Percentiles rank a stretch among this genome's conserved stretches.
Conservation (phyloP, 2,113 vertebrate species). For the Phyllopteryx taeniolatus region DNA sequence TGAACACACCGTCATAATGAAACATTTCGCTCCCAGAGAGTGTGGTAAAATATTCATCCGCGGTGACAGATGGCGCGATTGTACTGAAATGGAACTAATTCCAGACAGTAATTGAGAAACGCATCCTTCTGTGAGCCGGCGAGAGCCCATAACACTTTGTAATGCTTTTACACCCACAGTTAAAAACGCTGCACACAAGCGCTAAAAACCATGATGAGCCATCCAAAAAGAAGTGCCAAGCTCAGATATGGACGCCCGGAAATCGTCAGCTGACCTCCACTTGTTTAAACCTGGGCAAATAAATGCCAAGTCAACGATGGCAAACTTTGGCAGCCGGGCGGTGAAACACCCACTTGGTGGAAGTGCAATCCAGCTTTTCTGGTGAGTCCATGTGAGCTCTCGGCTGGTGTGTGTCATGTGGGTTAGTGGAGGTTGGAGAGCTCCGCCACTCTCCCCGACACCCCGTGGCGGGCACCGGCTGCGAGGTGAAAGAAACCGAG, state of each 20-base stretch:
- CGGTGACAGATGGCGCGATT: constrained; percentile 51
- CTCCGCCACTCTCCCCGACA: constrained; percentile 35
- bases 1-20: neutral
- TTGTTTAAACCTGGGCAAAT: constrained; percentile 40
- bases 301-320: constrained; percentile 41
- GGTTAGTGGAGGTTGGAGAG: constrained; percentile 52
- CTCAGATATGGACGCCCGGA: constrained; percentile 21
- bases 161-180: constrained; percentile 58
- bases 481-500: constrained; percentile 33
- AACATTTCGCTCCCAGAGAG: constrained; percentile 16
- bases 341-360: constrained; percentile 14
- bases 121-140: constrained; percentile 50
- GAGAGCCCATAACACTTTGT: constrained; percentile 51
- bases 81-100: constrained; percentile 50
- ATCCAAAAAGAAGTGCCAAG: constrained; percentile 42
- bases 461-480: constrained; percentile 22
- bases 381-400: neutral
- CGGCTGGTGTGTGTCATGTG: constrained; percentile 46
- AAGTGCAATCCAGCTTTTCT: constrained; percentile 14
- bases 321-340: constrained; percentile 37
- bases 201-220: constrained; percentile 41
- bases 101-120: constrained; percentile 39
- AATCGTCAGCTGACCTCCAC: constrained; percentile 18
- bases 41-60: constrained; percentile 33
- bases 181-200: constrained; percentile 54